Evolutionary conservation across 2,888 invertebrate species (phyloP).

Genomic region (Drosophila koepferae): DNA sequence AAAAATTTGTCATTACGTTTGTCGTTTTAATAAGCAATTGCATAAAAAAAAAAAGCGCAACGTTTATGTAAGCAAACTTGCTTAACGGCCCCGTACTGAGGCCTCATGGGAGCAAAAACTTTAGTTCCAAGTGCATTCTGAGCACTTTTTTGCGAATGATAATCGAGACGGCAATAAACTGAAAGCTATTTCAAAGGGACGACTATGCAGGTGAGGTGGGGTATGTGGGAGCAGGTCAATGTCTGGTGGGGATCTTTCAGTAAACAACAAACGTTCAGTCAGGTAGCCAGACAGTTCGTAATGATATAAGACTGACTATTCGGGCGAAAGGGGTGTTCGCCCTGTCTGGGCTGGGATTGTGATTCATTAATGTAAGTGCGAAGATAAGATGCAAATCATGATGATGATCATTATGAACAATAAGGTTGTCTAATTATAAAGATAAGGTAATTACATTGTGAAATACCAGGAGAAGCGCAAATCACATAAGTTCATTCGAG

Average conservation of each 20-base stretch:
- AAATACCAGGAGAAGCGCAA: constrained; percentile 11
- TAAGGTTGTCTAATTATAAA: constrained; percentile 29
- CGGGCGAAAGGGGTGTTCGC: constrained; percentile 7
- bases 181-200: not conserved
- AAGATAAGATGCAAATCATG: constrained; percentile 43
- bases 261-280: constrained; percentile 8
- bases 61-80: constrained; percentile 66
- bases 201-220: not conserved
- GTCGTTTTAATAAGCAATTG: constrained; percentile 69
- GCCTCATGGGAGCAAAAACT: constrained; percentile 42
- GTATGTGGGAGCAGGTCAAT: constrained; percentile 35
- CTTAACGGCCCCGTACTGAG: constrained; percentile 31
- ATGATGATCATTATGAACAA: constrained; percentile 18
- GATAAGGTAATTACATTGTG: constrained; percentile 33
- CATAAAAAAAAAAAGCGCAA: constrained; percentile 55
- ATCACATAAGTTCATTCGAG: not conserved
- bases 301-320: constrained; percentile 48
- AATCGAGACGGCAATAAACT: constrained; percentile 38
- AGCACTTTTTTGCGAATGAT: constrained; percentile 31
- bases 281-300: constrained; percentile 12
- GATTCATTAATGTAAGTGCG: constrained; percentile 40
- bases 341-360: constrained; percentile 18
- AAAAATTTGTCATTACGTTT: constrained; percentile 71
- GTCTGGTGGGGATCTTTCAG: constrained; percentile 40
- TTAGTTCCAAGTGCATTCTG: constrained; percentile 46